Evolutionary conservation across 2,113 vertebrate species (phyloP).

Genomic region (Hippocampus guttulatus): DNA sequence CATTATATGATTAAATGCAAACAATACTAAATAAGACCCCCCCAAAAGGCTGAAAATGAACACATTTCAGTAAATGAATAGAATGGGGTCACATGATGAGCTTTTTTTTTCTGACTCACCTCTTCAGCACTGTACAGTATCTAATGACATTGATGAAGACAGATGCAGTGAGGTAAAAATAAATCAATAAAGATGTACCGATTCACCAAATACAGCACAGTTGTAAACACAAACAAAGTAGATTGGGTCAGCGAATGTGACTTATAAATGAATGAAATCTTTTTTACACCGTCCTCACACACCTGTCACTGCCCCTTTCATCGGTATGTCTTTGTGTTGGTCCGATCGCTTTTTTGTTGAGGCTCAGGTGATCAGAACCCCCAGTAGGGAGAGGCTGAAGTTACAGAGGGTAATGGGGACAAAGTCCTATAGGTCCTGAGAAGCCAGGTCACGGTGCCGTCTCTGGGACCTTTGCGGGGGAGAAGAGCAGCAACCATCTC

Average conservation of each 20-base stretch:
- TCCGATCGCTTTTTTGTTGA: conserved; percentile 9
- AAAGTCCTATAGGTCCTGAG: conserved; percentile 50
- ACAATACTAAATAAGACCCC: background rate
- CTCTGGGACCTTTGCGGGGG: conserved; percentile 33
- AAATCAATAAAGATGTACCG: background rate
- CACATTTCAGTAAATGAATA: background rate
- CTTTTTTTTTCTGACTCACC: background rate
- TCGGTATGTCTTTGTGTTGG: conserved; percentile 11
- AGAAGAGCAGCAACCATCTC: conserved; percentile 37
- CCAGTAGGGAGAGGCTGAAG: conserved; percentile 60
- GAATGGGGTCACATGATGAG: background rate
- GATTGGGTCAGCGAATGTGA: conserved; percentile 9
- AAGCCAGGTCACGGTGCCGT: conserved; percentile 43
- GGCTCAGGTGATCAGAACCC: conserved; percentile 61
- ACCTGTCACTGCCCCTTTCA: conserved; percentile 11
- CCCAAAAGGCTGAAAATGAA: background rate
- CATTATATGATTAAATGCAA: background rate
- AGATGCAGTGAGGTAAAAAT: background rate
- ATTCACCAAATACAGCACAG: conserved; percentile 1
- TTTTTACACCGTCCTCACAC: conserved; percentile 10
- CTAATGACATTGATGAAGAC: background rate
- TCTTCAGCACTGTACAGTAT: background rate
- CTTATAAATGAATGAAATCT: conserved; percentile 3
- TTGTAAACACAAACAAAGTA: conserved; percentile 2
- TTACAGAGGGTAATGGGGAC: conserved; percentile 63